Evolutionary conservation across 2,113 vertebrate species (phyloP).

Genomic region (Columba livia): DNA sequence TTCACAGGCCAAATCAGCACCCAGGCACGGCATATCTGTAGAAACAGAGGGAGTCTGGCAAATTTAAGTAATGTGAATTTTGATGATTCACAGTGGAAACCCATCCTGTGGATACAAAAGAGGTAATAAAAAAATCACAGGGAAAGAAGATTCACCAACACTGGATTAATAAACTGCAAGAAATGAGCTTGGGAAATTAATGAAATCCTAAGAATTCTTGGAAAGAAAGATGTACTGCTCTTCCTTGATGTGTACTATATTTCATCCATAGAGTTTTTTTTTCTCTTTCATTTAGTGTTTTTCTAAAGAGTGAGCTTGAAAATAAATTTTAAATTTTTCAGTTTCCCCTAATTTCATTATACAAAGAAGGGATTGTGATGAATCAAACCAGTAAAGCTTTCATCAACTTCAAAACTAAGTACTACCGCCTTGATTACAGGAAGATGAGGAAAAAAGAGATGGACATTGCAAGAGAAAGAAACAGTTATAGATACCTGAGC

Average conservation of each 20-base stretch:
- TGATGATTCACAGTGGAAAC: slow-evolving; percentile 1
- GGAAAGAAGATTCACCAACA: background rate
- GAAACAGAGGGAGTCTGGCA: background rate
- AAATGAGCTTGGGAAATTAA: slow-evolving; percentile 47
- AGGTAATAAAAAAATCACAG: background rate
- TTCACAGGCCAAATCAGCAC: background rate
- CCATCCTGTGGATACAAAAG: slow-evolving; percentile 4
- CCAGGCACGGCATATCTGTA: background rate
- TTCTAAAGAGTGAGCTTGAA: background rate
- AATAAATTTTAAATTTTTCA: background rate
- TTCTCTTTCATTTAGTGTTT: background rate
- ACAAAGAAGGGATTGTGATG: background rate
- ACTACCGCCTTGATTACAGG: background rate
- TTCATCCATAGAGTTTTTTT: background rate
- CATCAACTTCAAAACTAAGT: background rate
- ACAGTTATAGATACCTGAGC: background rate
- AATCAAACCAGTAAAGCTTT: background rate
- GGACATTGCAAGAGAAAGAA: background rate
- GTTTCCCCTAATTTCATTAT: background rate
- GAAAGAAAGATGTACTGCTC: slow-evolving; percentile 7
- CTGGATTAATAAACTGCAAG: slow-evolving; percentile 16
- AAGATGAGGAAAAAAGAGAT: background rate
- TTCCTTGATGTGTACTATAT: background rate
- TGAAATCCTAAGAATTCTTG: slow-evolving; percentile 22
- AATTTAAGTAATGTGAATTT: slow-evolving; percentile 1